These are phyloP conservation scores for Oryctolagus cuniculus DNA, from an alignment of 2,113 vertebrate species.

Conservation along the genomic window mOryCun1.1 NC_091432.1:91450001-91450500, in stretches of 20 bases:
- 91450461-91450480: too few relatives aligned
- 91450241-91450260: background rate
- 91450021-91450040: background rate
- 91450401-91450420: too few relatives aligned
- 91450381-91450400: too few relatives aligned
- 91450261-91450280: background rate
- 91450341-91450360: too few relatives aligned
- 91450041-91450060: background rate
- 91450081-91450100: background rate
- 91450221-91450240: background rate
- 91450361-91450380: too few relatives aligned
- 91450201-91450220: background rate
- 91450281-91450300: background rate
- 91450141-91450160: background rate
- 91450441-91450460: too few relatives aligned
- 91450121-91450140: background rate
- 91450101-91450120: fast-evolving
- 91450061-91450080: background rate
- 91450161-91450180: background rate
- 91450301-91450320: background rate
- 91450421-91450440: too few relatives aligned
- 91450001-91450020: background rate
- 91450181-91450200: background rate
- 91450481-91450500: too few relatives aligned
- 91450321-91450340: too few relatives aligned